phyloP scores from a whole-genome alignment of 2,797 vertebrate species.

The Diglossa cyanea region DNA sequence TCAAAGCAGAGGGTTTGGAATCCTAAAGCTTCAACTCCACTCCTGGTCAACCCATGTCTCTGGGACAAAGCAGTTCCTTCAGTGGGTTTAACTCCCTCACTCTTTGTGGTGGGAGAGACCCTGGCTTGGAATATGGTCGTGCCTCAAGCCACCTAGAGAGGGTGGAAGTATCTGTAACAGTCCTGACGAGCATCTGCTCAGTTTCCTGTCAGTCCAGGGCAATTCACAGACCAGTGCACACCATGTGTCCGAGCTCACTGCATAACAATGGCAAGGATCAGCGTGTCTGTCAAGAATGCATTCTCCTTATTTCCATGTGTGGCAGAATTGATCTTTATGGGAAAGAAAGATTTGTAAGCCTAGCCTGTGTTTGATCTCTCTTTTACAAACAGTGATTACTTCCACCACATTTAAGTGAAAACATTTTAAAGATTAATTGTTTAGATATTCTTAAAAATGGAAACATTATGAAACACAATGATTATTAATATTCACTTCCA shows the following conservation, averaged over 20 bases:
- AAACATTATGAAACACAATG: neutral
- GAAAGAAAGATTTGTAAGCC: constrained; percentile 39
- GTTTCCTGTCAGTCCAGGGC: constrained; percentile 30
- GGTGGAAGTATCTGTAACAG: neutral
- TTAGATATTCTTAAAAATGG: neutral
- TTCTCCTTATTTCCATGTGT: constrained; percentile 15
- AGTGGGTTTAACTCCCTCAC: neutral
- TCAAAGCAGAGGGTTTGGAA: neutral
- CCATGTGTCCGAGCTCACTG: constrained; percentile 27
- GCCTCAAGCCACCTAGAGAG: neutral
- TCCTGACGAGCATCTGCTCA: neutral
- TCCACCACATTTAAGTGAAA: constrained; percentile 23
- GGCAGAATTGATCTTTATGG: constrained; percentile 9
- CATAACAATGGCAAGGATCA: constrained; percentile 8
- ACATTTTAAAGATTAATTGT: constrained; percentile 2
- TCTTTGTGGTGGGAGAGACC: neutral
- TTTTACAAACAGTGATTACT: constrained; percentile 25
- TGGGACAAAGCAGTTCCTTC: neutral
- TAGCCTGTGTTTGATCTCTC: neutral
- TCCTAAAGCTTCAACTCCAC: neutral
- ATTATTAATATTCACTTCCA: neutral
- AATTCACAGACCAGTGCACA: constrained; percentile 20
- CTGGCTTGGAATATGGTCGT: neutral
- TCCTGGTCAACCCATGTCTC: neutral
- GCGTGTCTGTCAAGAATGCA: neutral